phyloP scores from a whole-genome alignment of 64 coral and sea anemone species.

The Catalaphyllia jardinei region DNA sequence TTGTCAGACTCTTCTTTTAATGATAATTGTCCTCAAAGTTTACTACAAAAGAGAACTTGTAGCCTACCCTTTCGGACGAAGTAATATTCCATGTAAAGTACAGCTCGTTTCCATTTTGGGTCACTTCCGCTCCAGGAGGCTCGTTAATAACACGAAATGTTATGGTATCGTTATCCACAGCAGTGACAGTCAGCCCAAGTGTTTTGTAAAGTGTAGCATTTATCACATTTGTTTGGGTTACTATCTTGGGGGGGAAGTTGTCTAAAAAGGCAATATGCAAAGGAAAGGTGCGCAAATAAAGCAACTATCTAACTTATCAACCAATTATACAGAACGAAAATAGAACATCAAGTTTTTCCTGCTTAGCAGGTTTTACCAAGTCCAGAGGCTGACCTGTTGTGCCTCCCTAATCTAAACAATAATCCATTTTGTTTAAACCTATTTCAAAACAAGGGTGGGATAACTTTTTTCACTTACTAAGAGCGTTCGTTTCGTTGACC shows the following conservation, averaged over 20 bases:
- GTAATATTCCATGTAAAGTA: background rate
- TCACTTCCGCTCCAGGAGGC: background rate
- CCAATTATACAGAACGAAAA: too few species aligned
- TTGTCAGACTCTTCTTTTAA: too few species aligned
- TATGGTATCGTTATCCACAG: slow-evolving; percentile 22
- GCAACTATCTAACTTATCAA: too few species aligned
- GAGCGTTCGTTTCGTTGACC: slow-evolving; percentile 1
- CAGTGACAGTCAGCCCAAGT: background rate
- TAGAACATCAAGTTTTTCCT: too few species aligned
- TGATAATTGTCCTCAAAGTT: too few species aligned
- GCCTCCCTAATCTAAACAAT: background rate
- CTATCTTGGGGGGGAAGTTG: slow-evolving; percentile 48
- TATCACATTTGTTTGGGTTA: background rate
- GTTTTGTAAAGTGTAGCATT: background rate
- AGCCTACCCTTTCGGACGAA: background rate
- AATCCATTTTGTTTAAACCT: too few species aligned
- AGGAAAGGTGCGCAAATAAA: background rate
- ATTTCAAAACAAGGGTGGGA: too few species aligned
- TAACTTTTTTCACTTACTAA: background rate
- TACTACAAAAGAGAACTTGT: background rate
- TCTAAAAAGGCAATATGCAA: background rate
- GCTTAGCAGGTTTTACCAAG: too few species aligned
- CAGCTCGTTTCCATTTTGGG: background rate
- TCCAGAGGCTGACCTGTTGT: too few species aligned
- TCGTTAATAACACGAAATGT: background rate